Conservation (phyloP, 2,113 vertebrate genomes). For the Prinia subflava region DNA sequence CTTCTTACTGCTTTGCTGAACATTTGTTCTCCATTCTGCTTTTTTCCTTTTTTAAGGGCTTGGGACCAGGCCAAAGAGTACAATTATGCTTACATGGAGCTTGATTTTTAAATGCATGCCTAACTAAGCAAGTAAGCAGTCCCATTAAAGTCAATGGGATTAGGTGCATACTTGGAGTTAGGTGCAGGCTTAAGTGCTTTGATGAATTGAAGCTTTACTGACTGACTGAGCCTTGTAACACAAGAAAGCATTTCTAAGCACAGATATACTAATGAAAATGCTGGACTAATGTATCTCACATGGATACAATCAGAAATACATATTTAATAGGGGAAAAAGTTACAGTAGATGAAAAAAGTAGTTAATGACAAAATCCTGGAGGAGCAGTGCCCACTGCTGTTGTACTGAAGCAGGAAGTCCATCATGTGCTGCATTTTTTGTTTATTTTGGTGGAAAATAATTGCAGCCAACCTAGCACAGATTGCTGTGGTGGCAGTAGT, state of each 20-base stretch:
- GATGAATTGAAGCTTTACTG: neutral
- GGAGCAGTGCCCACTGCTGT: neutral
- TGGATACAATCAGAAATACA: neutral
- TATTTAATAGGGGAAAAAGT: neutral
- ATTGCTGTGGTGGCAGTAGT: neutral
- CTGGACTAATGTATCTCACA: neutral
- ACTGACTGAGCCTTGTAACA: neutral
- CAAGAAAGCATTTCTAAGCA: neutral
- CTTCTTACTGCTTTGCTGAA: neutral
- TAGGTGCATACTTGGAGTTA: neutral
- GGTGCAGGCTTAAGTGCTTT: neutral
- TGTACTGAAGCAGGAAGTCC: neutral
- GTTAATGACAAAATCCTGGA: neutral
- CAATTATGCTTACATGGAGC: neutral
- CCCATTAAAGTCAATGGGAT: slow-evolving; percentile 11
- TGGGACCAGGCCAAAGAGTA: slow-evolving; percentile 6
- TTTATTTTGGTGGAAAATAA: neutral
- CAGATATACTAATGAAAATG: neutral
- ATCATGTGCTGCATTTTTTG: neutral
- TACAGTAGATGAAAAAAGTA: neutral
- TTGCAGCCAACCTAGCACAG: neutral
- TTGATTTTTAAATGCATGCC: slow-evolving; percentile 26
- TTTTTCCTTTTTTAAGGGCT: neutral
- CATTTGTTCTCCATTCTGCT: neutral
- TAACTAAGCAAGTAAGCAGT: slow-evolving; percentile 29